Conservation (phyloP, 2,797 vertebrate genomes). For the Gymnoscopelus microlampas region DNA sequence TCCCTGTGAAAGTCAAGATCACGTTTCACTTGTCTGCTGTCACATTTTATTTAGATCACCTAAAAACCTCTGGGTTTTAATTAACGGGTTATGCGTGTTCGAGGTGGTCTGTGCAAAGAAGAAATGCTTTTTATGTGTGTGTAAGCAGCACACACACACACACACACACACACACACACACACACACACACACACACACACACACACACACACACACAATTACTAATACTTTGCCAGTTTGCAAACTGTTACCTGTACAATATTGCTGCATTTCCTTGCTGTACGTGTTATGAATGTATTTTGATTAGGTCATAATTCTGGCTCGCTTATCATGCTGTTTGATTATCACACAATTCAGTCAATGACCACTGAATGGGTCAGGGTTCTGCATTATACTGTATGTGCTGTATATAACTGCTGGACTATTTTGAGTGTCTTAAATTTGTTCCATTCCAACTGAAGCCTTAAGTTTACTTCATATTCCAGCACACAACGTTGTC, state of each 20-base stretch:
- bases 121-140: slow-evolving; percentile 11
- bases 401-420: slow-evolving; percentile 10
- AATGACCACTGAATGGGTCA: slow-evolving; percentile 16
- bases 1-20: slow-evolving; percentile 6
- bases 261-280: slow-evolving; percentile 25
- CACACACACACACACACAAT: neutral
- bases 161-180: neutral
- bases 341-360: slow-evolving; percentile 2
- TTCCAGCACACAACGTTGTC: no score
- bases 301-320: neutral
- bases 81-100: slow-evolving; percentile 12
- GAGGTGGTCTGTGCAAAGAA: slow-evolving; percentile 8
- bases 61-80: slow-evolving; percentile 9
- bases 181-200: neutral
- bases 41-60: slow-evolving; percentile 22
- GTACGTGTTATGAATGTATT: slow-evolving; percentile 24
- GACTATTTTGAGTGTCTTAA: slow-evolving; percentile 18
- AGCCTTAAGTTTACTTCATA: slow-evolving; percentile 20
- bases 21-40: slow-evolving; percentile 18
- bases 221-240: neutral
- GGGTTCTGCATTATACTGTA: slow-evolving; percentile 7
- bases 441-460: slow-evolving; percentile 21
- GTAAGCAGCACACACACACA: slow-evolving; percentile 1
- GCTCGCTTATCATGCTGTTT: slow-evolving; percentile 6
- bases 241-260: slow-evolving; percentile 13